Evolutionary conservation across 2,797 vertebrate genomes (phyloP).

Genomic region (Neostethus bicornis): DNA sequence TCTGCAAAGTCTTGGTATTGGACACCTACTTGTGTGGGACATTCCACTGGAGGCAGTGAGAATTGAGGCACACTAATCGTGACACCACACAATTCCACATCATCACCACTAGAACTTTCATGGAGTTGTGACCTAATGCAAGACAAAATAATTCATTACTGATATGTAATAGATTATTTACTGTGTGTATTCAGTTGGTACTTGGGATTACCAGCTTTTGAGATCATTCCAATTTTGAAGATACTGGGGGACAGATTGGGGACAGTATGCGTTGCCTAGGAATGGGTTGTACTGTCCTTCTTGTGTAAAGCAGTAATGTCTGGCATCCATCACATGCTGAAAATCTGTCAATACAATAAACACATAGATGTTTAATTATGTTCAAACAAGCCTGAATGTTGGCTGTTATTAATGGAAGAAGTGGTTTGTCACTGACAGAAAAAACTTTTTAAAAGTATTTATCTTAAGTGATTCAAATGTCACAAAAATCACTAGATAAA

Average conservation of each 20-base stretch:
- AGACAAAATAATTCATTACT: not conserved
- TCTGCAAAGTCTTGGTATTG: constrained; percentile 18
- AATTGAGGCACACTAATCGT: constrained; percentile 65
- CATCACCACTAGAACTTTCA: not conserved
- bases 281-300: constrained; percentile 1
- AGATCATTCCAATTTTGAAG: constrained; percentile 6
- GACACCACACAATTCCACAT: constrained; percentile 18
- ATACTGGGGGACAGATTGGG: constrained; percentile 4
- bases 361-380: not conserved
- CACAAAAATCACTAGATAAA: too few relatives aligned
- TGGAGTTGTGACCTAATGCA: constrained; percentile 22
- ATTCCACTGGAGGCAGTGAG: constrained; percentile 34
- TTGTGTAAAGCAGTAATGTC: constrained; percentile 11
- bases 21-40: constrained; percentile 49
- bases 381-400: not conserved
- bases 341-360: constrained; percentile 25
- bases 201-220: constrained; percentile 36
- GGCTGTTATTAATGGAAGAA: not conserved
- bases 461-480: not conserved
- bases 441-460: not conserved
- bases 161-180: too few relatives aligned
- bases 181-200: not conserved
- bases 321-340: not conserved
- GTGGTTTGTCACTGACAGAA: not conserved
- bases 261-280: constrained; percentile 9